Percentiles rank a stretch among this genome's conserved stretches.
Evolutionary conservation across 2,113 vertebrate species (phyloP).

Genomic region (Upupa epops): DNA sequence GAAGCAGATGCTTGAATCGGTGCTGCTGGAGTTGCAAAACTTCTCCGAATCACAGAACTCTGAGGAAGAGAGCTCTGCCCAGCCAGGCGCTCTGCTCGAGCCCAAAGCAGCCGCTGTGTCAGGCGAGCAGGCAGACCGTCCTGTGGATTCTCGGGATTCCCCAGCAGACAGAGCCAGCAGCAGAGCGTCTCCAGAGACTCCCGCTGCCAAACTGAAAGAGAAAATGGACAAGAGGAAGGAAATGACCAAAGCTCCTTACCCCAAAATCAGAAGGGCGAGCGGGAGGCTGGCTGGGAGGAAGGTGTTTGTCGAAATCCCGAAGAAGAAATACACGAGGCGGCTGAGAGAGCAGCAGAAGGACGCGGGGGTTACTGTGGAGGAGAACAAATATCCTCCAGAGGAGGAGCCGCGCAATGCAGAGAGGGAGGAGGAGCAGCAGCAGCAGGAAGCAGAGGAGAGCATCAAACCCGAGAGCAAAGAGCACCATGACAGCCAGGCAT

Average conservation of each 20-base stretch:
- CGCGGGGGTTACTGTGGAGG: background rate
- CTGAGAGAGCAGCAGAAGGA: constrained; percentile 72
- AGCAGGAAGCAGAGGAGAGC: background rate
- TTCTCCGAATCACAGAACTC: constrained; percentile 74
- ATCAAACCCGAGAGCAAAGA: constrained; percentile 53
- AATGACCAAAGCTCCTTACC: constrained; percentile 45
- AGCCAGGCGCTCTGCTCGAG: background rate
- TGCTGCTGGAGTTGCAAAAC: constrained; percentile 79
- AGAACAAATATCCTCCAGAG: background rate
- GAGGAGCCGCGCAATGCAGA: background rate
- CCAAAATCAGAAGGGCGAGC: constrained; percentile 76
- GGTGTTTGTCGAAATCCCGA: constrained; percentile 78
- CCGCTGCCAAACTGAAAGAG: constrained; percentile 41
- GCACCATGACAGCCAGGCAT: background rate
- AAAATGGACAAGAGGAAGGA: constrained; percentile 70
- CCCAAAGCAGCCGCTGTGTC: background rate
- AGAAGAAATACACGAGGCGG: constrained; percentile 78
- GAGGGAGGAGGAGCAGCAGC: background rate
- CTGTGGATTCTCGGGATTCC: background rate
- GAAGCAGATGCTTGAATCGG: constrained; percentile 82
- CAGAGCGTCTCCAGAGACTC: background rate
- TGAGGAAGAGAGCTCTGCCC: constrained; percentile 25
- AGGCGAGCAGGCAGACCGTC: background rate
- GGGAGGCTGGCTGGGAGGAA: constrained; percentile 79
- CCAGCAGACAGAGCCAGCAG: background rate